Base-by-base conservation (phyloP, 2,888 invertebrate species). In the Phyto melanocephala region DNA sequence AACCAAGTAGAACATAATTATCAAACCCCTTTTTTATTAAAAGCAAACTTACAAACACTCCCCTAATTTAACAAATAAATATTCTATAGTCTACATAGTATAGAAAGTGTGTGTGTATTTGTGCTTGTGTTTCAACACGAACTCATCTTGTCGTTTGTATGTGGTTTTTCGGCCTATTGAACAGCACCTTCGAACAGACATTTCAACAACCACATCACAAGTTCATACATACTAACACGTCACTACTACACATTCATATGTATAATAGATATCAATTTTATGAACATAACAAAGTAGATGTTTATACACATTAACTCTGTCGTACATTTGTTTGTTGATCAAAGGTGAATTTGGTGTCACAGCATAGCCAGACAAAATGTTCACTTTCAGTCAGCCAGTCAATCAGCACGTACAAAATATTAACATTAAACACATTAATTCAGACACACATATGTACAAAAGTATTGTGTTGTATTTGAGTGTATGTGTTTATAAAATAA, bases 341-440 rank as follows among this genome's bases (percentile, higher is more conserved):
- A 50, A 37, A 68, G 58, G 35, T 58, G 47, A 71, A 56, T 56
- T 15, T 35, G 33, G 56, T 35, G 56, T 60, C 47, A 70, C 20
- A 45, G 35, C 22, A 5, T 17, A 33, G 56, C 15, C 33, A 52
- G 70, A 45, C 56, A 71, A 37, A 63, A 42, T 63, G 35, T 47
- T 60, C 56, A 58, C 28, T 5, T 24, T 58, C 67, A 58, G 70
- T 37, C 45, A 42, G 42, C 28, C 42, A 45, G 45, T 45, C 75
- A 65, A 75, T 75, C 75, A 65, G 56, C 63, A 74, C 54, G 74
- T 75, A 35, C 47, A 45, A 71, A 40, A 40, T 40, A 54, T 68
- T 40, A 68, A 68, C 52, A 52, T 37, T 52, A 54, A 54, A 15
- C 42, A 45, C 62, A 28, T 45, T 28, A 45, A 42, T 45, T 42